Percentiles rank a stretch among this genome's conserved stretches.
phyloP scores from a whole-genome alignment of 2,888 invertebrate species.

The Hedychridium roseum region DNA sequence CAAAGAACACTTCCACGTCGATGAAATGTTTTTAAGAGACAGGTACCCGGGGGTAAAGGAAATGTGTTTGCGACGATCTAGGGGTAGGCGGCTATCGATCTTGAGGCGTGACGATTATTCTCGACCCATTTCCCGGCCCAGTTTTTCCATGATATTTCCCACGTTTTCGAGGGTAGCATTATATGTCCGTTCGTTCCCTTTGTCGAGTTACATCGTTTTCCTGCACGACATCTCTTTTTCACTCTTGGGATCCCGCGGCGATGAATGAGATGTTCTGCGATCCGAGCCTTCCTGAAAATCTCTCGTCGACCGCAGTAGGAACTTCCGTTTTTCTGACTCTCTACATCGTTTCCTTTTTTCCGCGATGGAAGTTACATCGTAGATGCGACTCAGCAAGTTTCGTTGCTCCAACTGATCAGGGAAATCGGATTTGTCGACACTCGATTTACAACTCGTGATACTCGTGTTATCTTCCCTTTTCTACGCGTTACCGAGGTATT shows the following conservation, averaged over 20 bases:
- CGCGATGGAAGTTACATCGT: not conserved
- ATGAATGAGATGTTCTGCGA: constrained; percentile 15
- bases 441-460: constrained; percentile 11
- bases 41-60: too few relatives aligned
- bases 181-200: constrained; percentile 8
- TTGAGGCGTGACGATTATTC: constrained; percentile 24
- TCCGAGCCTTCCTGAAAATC: too few relatives aligned
- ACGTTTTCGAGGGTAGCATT: constrained; percentile 19
- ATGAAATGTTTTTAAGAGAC: too few relatives aligned
- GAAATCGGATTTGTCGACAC: constrained; percentile 10
- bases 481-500: not conserved
- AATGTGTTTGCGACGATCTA: too few relatives aligned
- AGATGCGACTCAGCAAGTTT: constrained; percentile 18
- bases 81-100: not conserved
- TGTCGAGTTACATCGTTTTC: not conserved
- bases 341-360: not conserved
- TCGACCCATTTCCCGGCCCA: constrained; percentile 33
- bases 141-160: constrained; percentile 26
- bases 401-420: constrained; percentile 14
- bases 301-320: constrained; percentile 19
- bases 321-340: not conserved
- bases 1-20: too few relatives aligned
- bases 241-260: constrained; percentile 1
- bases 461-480: not conserved
- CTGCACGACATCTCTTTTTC: not conserved